Conservation (phyloP, 1,140 invertebrate species). For the Nasonia longicornis region DNA sequence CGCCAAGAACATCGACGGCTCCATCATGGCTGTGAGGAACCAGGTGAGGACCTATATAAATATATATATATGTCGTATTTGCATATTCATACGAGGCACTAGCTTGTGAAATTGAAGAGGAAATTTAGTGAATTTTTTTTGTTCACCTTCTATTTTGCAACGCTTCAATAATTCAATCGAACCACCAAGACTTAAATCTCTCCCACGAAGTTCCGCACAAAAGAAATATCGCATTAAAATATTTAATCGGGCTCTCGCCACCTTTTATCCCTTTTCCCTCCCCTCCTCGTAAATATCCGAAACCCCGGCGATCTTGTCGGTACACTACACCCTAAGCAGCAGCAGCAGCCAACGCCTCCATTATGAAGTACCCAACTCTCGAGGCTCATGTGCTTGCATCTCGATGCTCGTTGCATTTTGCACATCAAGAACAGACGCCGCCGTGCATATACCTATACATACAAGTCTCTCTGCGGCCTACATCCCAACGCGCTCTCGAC, state of each 20-base stretch:
- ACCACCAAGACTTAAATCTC: too few species aligned
- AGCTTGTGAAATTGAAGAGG: too few species aligned
- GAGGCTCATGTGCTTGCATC: background rate
- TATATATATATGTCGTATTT: too few species aligned
- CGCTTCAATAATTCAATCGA: too few species aligned
- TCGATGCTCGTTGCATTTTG: background rate
- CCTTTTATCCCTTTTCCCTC: background rate
- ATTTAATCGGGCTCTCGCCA: background rate
- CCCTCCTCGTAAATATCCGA: background rate
- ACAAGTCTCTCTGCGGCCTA: background rate
- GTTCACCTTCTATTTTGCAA: too few species aligned
- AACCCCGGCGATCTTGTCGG: background rate
- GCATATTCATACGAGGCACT: too few species aligned
- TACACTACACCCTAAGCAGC: background rate
- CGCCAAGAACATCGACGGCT: constrained; percentile 81
- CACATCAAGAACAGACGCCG: background rate
- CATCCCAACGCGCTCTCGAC: background rate
- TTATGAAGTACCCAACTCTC: background rate
- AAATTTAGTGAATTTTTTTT: too few species aligned
- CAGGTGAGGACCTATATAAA: constrained; percentile 70
- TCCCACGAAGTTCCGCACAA: background rate
- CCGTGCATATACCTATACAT: too few species aligned
- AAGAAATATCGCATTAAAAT: background rate
- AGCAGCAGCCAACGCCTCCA: background rate
- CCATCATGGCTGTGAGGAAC: constrained; percentile 79